Conservation (phyloP, 2,797 vertebrate genomes). For the Anguilla anguilla region DNA sequence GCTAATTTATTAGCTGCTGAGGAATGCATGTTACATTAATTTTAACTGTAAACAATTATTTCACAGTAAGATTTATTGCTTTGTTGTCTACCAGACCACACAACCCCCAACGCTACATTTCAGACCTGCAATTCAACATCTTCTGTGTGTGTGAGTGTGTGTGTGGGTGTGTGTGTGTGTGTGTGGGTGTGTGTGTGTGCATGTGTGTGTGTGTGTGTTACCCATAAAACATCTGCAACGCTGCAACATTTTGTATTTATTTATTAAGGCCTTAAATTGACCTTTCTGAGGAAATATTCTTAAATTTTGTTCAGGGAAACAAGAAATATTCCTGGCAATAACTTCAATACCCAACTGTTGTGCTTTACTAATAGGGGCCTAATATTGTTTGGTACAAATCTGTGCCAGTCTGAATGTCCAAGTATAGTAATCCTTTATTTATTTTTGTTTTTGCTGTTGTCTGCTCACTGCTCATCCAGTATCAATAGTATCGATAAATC, state of each 20-base stretch:
- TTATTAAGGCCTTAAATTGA: neutral
- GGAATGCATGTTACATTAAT: constrained; percentile 87
- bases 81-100: constrained; percentile 62
- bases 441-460: constrained; percentile 22
- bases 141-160: neutral
- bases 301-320: neutral
- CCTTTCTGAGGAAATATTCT: neutral
- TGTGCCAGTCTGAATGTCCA: neutral
- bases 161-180: neutral
- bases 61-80: constrained; percentile 89
- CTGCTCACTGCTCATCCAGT: neutral
- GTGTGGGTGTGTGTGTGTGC: no score
- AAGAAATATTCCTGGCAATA: neutral
- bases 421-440: neutral
- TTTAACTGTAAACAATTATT: constrained; percentile 93
- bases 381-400: neutral
- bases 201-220: neutral
- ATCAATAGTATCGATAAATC: neutral
- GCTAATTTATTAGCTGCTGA: constrained; percentile 90
- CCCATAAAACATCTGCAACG: neutral
- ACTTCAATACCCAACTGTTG: neutral
- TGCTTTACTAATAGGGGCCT: neutral
- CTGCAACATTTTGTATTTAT: neutral
- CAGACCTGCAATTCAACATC: neutral
- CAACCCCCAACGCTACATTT: constrained; percentile 14